Conservation (phyloP, 1,140 invertebrate genomes). For the Bombus affinis region DNA sequence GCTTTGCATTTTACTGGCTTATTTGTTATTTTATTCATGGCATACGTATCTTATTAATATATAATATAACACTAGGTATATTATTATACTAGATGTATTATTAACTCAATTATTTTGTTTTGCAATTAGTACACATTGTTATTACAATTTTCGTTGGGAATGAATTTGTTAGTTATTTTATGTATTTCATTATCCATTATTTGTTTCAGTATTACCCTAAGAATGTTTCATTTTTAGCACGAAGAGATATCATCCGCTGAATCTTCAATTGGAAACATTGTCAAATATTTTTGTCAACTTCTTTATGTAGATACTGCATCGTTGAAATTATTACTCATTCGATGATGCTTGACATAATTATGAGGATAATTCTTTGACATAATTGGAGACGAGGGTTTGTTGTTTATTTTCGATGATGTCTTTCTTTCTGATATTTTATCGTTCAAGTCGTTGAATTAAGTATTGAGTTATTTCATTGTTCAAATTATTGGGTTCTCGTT, state of each 20-base stretch:
- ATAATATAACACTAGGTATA: too few relatives aligned
- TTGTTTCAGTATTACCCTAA: neutral
- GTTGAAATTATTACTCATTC: neutral
- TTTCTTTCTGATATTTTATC: too few relatives aligned
- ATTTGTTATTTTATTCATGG: neutral
- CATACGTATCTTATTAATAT: neutral
- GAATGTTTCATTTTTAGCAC: too few relatives aligned
- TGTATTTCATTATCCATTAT: neutral
- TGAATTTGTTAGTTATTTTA: neutral
- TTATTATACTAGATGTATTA: too few relatives aligned
- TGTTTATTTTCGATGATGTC: too few relatives aligned
- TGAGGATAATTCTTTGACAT: too few relatives aligned
- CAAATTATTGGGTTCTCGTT: too few relatives aligned
- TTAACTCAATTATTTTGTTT: too few relatives aligned
- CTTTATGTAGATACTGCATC: too few relatives aligned
- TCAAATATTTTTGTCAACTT: neutral
- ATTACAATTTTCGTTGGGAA: too few relatives aligned
- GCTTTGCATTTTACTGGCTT: neutral
- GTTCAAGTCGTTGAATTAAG: neutral
- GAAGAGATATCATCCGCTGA: neutral
- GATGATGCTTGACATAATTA: too few relatives aligned
- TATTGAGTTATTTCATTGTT: neutral
- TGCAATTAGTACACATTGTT: too few relatives aligned
- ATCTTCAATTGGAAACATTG: neutral
- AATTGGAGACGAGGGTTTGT: neutral